Percentiles rank a stretch among this genome's conserved stretches.
phyloP scores from a whole-genome alignment of 2,797 vertebrate genomes.

The Nyctibius grandis region DNA sequence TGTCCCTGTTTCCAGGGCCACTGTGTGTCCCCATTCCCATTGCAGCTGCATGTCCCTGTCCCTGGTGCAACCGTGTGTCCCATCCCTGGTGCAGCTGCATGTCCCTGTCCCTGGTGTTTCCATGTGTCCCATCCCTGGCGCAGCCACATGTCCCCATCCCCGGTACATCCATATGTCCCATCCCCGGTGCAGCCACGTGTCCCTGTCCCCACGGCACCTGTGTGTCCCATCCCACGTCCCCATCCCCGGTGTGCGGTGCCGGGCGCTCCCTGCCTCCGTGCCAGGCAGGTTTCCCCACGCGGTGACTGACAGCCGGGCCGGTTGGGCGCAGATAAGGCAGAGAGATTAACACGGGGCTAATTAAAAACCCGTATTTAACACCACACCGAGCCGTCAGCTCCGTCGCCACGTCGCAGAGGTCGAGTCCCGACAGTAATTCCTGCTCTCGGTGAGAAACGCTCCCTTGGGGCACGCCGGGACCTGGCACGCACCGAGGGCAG shows the following conservation, averaged over 20 bases:
- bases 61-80: too few species aligned
- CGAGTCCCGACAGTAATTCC: background rate
- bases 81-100: too few species aligned
- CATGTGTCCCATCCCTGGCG: too few species aligned
- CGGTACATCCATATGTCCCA: rapidly evolving
- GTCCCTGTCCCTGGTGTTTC: too few species aligned
- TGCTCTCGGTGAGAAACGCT: background rate
- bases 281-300: background rate
- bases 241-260: background rate
- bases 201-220: too few species aligned
- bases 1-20: background rate
- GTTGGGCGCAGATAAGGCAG: background rate
- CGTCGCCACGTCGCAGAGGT: background rate
- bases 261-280: background rate
- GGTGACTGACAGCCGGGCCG: background rate
- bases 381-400: background rate
- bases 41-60: background rate
- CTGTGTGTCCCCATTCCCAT: background rate
- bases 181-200: background rate
- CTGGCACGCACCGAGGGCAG: background rate
- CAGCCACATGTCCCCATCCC: background rate
- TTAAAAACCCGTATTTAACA: conserved; percentile 4
- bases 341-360: conserved; percentile 35
- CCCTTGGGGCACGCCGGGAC: background rate
- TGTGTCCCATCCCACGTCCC: background rate